A percentile compares a stretch with the other conserved stretches of the same genome.
phyloP scores from a whole-genome alignment of 1,140 invertebrate genomes.

The Magallana gigas region DNA sequence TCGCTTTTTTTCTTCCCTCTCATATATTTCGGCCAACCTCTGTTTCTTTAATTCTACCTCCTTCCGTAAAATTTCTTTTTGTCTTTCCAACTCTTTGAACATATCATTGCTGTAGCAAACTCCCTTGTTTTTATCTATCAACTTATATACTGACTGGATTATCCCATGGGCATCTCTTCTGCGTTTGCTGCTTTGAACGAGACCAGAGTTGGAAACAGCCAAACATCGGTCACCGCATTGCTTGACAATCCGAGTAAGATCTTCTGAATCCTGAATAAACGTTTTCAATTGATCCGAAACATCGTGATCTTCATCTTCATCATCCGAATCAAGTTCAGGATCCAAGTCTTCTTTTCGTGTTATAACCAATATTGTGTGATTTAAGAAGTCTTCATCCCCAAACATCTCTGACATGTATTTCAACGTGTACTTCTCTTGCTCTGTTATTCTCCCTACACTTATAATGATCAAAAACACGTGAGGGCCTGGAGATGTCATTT shows the following conservation, averaged over 20 bases:
- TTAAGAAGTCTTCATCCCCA: slow-evolving; percentile 4
- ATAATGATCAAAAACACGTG: slow-evolving; percentile 19
- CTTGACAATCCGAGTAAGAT: background rate
- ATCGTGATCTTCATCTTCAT: background rate
- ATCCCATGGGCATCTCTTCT: background rate
- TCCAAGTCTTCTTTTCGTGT: slow-evolving; percentile 14
- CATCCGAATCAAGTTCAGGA: background rate
- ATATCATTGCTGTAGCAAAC: slow-evolving; percentile 1
- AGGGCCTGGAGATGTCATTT: slow-evolving; percentile 27
- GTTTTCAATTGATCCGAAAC: background rate
- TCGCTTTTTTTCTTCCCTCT: background rate
- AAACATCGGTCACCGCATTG: slow-evolving; percentile 2
- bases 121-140: background rate
- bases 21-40: background rate
- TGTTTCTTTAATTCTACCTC: background rate
- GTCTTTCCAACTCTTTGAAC: background rate
- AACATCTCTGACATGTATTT: background rate
- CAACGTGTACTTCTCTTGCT: slow-evolving; percentile 23
- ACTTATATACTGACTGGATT: background rate
- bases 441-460: background rate
- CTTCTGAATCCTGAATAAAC: background rate
- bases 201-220: background rate
- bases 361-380: slow-evolving; percentile 24
- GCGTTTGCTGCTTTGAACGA: background rate
- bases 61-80: background rate